These are phyloP conservation scores for Gorsachius goisagi DNA, from an alignment of 2,113 vertebrate genomes.

Conservation along the genomic window DNA sequence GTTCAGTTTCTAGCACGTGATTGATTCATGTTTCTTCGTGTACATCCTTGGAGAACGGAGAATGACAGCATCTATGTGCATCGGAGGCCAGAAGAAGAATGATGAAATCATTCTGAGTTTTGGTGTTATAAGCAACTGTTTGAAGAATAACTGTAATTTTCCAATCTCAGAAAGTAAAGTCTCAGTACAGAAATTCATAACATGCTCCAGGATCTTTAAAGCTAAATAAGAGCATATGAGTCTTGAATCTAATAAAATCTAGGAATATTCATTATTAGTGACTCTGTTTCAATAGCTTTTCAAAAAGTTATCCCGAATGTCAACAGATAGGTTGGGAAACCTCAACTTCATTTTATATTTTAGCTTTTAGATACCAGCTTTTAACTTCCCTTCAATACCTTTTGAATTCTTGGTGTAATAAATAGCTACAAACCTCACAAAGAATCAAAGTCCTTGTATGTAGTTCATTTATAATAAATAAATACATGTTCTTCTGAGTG, in stretches of 20 bases:
- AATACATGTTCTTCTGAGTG: neutral
- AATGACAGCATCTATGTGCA: neutral
- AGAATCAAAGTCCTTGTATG: neutral
- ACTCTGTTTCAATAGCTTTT: neutral
- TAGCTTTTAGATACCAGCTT: neutral
- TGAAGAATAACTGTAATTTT: neutral
- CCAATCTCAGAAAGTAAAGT: neutral
- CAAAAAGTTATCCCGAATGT: neutral
- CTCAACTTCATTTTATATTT: neutral
- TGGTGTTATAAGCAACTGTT: neutral
- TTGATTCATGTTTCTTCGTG: neutral
- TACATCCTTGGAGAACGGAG: neutral
- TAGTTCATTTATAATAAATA: neutral
- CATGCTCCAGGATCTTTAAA: neutral
- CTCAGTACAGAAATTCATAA: neutral
- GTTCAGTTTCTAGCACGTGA: neutral
- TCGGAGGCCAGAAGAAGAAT: neutral
- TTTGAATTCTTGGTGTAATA: neutral
- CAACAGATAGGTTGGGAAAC: neutral
- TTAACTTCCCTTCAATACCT: neutral
- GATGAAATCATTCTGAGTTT: neutral
- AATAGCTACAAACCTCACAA: neutral
- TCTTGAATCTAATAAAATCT: neutral
- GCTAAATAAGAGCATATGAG: neutral
- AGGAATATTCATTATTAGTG: neutral